Evolutionary conservation across 1,140 invertebrate species (phyloP), one percentile per base, ranked within the genome.

Genomic region (Mamestra configurata): DNA sequence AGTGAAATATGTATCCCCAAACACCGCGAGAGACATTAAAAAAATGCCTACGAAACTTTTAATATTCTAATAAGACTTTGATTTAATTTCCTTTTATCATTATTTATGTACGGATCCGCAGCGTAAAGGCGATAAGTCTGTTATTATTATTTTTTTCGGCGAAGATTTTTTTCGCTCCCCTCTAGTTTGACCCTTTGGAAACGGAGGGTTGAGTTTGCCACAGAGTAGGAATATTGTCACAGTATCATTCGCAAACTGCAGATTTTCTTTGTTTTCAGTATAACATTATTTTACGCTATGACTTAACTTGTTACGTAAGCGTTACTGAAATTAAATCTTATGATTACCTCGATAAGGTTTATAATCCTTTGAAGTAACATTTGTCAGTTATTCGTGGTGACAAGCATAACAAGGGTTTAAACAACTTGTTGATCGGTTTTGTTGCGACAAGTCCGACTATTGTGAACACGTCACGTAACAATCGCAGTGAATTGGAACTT

Each of bases 51-150:
- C 86, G 70, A 81, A 94, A 94, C 91, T 94, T 94, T 94, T 94
- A 94, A 94, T 94, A 94, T 93, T 89, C 85, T 93, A 92, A 93
- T 93, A 94, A 93, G 93, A 92, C 88, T 93, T 93, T 94, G 93
- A 94, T 94, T 94, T 94, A 94, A 94, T 93, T 94, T 93, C 89
- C 89, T 87, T 94, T 94, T 93, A 94, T 94, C 92, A 93, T 94
- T 94, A 94, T 94, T 94, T 94, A 94, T 94, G 93, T 93, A 93
- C 89, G 90, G 87, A 90, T 85, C 85, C 87, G 84, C 89, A 85
- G 90, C 91, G 89, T 92, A 88, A 93, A 93, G 88, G 91, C 93
- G 91, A 92, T 93, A 93, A 94, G 91, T 83, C 88, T 79, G 87
- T 89, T 94, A 90, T 93, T 94, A 90, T 89, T 87, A 77, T 88